Evolutionary conservation across 2,888 invertebrate species (phyloP).

Genomic region (Parascotia fuliginaria): DNA sequence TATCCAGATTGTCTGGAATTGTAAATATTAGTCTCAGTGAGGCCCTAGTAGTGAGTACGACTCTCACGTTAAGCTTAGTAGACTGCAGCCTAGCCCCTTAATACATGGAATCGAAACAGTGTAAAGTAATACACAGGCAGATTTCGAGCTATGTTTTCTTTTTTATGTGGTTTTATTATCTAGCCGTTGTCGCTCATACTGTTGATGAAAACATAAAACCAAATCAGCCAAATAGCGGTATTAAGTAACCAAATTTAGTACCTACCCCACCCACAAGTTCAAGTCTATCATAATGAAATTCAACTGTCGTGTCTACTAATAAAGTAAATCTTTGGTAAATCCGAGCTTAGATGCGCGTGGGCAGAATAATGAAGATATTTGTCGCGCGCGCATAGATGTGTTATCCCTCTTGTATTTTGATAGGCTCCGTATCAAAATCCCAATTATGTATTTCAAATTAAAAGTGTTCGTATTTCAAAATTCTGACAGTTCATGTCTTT

Average conservation of each 20-base stretch:
- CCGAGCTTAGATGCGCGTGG: conserved; percentile 57
- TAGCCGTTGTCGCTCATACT: too few species aligned
- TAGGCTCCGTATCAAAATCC: conserved; percentile 5
- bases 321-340: conserved; percentile 45
- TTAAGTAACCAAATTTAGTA: conserved; percentile 1
- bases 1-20: too few species aligned
- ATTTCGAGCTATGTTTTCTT: too few species aligned
- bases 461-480: too few species aligned
- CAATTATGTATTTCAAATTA: neutral
- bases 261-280: conserved; percentile 4
- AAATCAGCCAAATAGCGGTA: neutral
- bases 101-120: too few species aligned
- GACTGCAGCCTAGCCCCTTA: too few species aligned
- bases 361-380: conserved; percentile 77
- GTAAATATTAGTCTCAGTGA: too few species aligned
- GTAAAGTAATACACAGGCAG: too few species aligned
- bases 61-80: too few species aligned
- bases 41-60: too few species aligned
- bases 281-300: conserved; percentile 33
- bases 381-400: conserved; percentile 55
- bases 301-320: conserved; percentile 42
- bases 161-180: too few species aligned
- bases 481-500: too few species aligned
- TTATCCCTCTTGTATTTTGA: conserved; percentile 45
- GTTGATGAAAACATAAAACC: neutral